Evolutionary conservation across 1,140 invertebrate species (phyloP), one percentile per base, ranked within the genome.

Genomic region (Stegodyphus mimosarum): DNA sequence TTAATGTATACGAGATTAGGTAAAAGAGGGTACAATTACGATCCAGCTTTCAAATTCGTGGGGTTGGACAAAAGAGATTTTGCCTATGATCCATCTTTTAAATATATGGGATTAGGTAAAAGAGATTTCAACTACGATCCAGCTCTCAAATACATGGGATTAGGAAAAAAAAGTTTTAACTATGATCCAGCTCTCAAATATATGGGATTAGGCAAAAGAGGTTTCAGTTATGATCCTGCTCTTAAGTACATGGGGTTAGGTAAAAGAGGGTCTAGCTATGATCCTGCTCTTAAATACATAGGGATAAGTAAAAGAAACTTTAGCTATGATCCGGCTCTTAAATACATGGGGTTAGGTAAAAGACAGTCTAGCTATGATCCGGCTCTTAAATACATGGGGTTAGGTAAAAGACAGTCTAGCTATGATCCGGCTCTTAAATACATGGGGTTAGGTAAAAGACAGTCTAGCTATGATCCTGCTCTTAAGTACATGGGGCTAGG

Each of bases 201-300:
- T 33, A 78, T 78, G 74, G 83, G 73, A 9, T 17, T 86, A 0
- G 64, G 64, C 7, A 74, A 86, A 52, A 51, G 67, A n/a, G 48
- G 15, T 7, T 49, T 6, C 73, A 6, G 1, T 5, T 80, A 74
- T 51, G 76, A 86, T 18, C 85, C 76, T 15, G 85, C 85, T 51
- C 18, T 86, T 7, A 63, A 80, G 50, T 86, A 51, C 11, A 75
- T 71, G 71, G 77, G 85, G 5, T 60, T 86, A 18, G 85, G 77
- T 7, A 79, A 79, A 79, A 63, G 66, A 64, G 18, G 17, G 33
- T 6, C 6, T n/a, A 15, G 51, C 0, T 77, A 76, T 71, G 71
- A 67, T 66, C 72, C 69, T 7, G 84, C 63, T 7, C 7, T 73
- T 17, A 53, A 49, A 15, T 66, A 74, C 15, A 80, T 73, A 48